These are phyloP conservation scores for Sarcoramphus papa DNA, from an alignment of 2,797 vertebrate genomes.

Conservation along the genomic window DNA sequence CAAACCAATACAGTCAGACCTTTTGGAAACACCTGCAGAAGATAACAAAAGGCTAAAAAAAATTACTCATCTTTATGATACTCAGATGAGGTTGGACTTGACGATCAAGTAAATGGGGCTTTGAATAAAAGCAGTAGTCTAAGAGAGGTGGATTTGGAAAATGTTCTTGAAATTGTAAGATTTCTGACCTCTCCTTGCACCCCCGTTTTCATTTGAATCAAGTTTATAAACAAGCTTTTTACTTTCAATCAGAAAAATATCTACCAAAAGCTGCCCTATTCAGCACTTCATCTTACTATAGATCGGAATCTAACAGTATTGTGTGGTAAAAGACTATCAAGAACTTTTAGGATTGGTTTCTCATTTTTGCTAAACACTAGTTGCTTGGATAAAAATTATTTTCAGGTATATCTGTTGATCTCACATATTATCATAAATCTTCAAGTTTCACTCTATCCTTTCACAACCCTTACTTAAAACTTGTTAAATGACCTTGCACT, in stretches of 20 bases:
- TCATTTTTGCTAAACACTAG: background rate
- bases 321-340: background rate
- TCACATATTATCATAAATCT: background rate
- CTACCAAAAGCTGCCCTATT: background rate
- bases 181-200: background rate
- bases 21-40: background rate
- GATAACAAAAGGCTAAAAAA: background rate
- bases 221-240: background rate
- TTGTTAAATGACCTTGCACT: background rate
- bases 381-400: background rate
- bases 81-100: background rate
- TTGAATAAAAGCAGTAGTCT: background rate
- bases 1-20: background rate
- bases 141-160: background rate
- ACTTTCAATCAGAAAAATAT: background rate
- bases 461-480: background rate
- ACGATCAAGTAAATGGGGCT: background rate
- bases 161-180: background rate
- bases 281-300: background rate
- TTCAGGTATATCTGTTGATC: background rate
- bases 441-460: background rate
- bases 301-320: background rate
- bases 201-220: background rate
- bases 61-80: background rate
- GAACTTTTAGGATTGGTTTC: background rate